Evolutionary conservation across 2,888 invertebrate genomes (phyloP).

Genomic region (Amiota mariae): DNA sequence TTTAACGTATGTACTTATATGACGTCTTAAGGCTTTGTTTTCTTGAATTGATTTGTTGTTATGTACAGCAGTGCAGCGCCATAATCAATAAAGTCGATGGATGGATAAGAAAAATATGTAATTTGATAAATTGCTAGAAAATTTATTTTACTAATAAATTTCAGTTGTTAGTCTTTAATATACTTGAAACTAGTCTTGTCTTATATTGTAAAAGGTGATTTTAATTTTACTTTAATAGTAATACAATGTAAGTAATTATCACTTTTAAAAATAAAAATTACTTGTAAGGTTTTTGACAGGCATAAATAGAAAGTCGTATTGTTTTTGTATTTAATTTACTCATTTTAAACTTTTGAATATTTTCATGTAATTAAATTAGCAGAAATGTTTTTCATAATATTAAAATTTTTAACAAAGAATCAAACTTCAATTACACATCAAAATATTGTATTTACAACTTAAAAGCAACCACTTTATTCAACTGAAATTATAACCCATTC

Average conservation of each 20-base stretch:
- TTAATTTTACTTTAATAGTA: too few relatives aligned
- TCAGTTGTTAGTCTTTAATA: too few relatives aligned
- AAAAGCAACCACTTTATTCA: neutral
- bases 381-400: constrained; percentile 11
- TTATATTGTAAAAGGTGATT: too few relatives aligned
- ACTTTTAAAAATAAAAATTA: constrained; percentile 13
- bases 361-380: constrained; percentile 15
- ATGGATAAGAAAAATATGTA: constrained; percentile 19
- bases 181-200: too few relatives aligned
- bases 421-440: constrained; percentile 25
- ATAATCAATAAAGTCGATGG: constrained; percentile 1
- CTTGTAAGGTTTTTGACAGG: neutral
- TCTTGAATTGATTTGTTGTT: neutral
- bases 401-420: constrained; percentile 21
- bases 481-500: neutral
- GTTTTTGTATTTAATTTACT: too few relatives aligned
- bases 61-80: neutral
- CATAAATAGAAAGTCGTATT: neutral
- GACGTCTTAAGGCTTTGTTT: neutral
- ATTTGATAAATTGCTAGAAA: constrained; percentile 35
- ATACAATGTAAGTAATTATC: neutral
- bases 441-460: neutral
- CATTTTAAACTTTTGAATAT: too few relatives aligned
- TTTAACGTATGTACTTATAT: neutral
- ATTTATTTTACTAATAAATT: constrained; percentile 3